Base-by-base conservation (phyloP, 2,797 vertebrate species). In the Pampus argenteus region DNA sequence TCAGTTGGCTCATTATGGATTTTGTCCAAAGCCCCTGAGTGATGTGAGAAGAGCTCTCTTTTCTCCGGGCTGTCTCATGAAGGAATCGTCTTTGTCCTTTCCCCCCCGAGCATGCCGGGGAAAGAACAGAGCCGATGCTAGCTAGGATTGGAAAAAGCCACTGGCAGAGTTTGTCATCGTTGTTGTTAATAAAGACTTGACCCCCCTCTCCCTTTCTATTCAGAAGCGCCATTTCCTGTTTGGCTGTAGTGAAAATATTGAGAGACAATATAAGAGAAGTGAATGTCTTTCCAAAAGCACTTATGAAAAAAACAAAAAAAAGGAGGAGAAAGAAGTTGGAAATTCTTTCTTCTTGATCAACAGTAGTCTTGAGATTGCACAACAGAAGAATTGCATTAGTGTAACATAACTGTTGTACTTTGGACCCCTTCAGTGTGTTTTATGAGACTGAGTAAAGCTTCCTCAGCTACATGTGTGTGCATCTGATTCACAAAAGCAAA, bases 1-100 rank as follows among this genome's bases (percentile, higher is more conserved):
- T 96, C 96, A 96, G 93, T 95, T 95, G 93, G 87, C 92, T 95
- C 94, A 96, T 96, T 97, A 96, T 94, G 90, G 91, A 95, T 95
- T 95, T 95, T 93, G 95, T 93, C 94, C 94, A 95, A 96, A 94
- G 93, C 88, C 94, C 94, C 91, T 93, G 92, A 94, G 95, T 95
- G 95, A 97, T 95, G 94, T 95, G 95, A 96, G 95, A 94, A 93
- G 91, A 93, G 79, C 89, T 86, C 82, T 91, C 83, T 88, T 93
- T 91, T 93, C 92, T 92, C 88, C 66, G 57, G 77, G 48, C 81
- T 82, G 88, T 93, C 88, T 83, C 88, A 90, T 89, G 83, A 89
- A 91, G 87, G 84, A 87, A 84, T 86, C 80, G 77, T 93, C 93
- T 96, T 95, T 95, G 93, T 95, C 93, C 89, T 79, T 66, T 75